Base-by-base conservation (phyloP, 1,140 invertebrate species). In the Cydia amplana region DNA sequence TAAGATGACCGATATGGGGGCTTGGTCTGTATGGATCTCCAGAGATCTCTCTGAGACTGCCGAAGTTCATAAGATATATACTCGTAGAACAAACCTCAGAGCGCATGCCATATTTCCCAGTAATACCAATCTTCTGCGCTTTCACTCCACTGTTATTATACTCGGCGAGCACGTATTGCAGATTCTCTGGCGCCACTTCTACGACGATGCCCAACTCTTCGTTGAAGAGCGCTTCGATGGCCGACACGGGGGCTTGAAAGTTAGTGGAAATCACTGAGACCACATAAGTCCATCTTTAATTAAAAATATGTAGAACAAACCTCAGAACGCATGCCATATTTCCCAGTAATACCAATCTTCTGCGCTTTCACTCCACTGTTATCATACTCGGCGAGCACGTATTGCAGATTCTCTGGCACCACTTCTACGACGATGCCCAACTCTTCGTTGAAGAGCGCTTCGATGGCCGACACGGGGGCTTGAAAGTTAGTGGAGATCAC, bases 151-250 rank as follows among this genome's bases (percentile, higher is more conserved):
- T 86, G 0, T 91, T 85, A 12, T 94, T 90, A 81, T 96, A 98
- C 18, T 93, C 89, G 9, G 93, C 82, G 0, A 96, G 81, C 0
- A 98, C 95, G 65, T 94, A 87, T 0, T 94, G 84, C 4, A 95
- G 78, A 78, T 96, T 82, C 1, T 83, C 80, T 6, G 92, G 80
- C 10, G 87, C 84, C 0, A 99, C 94, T 95, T 99, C 98, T 12
- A 99, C 80, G n/a, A 99, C 91, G 93, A 98, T 97, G 6, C 98
- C 98, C 49, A 97, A 94, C 93, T 99, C 98, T 93, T 99, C 98
- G 73, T 96, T 94, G 90, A 99, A 99, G 32, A 99, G 89, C 65
- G 96, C 88, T 51, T 96, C 95, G 7, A 97, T 84, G 6, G 94
- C 90, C 1, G 92, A 88, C 16, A 94, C 94, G 40, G 83, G 79